Conservation (phyloP, 2,113 vertebrate species). For the Pluvianellus socialis region DNA sequence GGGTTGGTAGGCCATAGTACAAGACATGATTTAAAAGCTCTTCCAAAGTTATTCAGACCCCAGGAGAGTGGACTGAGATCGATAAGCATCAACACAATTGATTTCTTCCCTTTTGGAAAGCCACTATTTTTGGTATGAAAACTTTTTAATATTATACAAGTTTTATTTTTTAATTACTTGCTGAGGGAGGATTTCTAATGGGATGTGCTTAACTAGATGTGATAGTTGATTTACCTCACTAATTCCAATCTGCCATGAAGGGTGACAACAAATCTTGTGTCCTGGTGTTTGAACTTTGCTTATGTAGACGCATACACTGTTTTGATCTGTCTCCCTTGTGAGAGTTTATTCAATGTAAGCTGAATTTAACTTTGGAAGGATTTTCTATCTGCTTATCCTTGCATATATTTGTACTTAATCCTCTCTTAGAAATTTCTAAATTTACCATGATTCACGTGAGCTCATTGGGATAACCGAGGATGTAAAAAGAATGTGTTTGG, state of each 20-base stretch:
- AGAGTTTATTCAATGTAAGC: not conserved
- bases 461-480: not conserved
- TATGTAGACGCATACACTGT: not conserved
- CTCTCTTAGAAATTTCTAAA: not conserved
- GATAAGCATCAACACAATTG: constrained; percentile 80
- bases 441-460: not conserved
- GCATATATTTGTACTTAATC: not conserved
- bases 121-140: constrained; percentile 88
- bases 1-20: constrained; percentile 86
- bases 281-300: not conserved
- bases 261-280: not conserved
- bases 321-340: not conserved
- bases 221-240: not conserved
- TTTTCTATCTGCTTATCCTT: not conserved
- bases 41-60: constrained; percentile 83
- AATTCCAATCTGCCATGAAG: not conserved
- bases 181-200: not conserved
- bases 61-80: constrained; percentile 71
- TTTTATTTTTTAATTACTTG: not conserved
- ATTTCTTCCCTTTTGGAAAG: constrained; percentile 87
- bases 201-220: not conserved
- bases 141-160: not conserved
- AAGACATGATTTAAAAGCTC: constrained; percentile 80
- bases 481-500: not conserved
- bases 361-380: not conserved